Evolutionary conservation across 2,888 invertebrate genomes (phyloP), one percentile per base, ranked within the genome.

Genomic region (Caenorhabditis wallacei): DNA sequence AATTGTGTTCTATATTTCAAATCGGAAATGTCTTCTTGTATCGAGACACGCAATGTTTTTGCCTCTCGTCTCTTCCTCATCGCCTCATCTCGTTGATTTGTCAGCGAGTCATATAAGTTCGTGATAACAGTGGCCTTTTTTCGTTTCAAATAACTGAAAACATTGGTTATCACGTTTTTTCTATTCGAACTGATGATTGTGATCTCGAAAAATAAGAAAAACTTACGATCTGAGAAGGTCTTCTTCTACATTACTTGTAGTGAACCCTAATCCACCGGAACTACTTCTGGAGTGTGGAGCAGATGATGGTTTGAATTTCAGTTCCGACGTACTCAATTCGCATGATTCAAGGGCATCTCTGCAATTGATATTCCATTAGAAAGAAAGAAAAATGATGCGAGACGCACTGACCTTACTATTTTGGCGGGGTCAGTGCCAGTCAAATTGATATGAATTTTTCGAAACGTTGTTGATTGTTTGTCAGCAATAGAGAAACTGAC

Each of bases 1-100:
- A 85, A 59, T n/a, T 89, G 88, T 8, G 91, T 91, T 53, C 87
- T 84, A 46, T 84, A 80, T 56, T 88, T 88, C 48, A 91, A 61
- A 57, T 90, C 88, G 40, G 86, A 84, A 43, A 91, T 87, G 59
- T 90, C 90, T 54, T 90, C 89, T 24, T 89, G 83, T 30, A 91
- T 79, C 43, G 88, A 82, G 16, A 88, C 81, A 30, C 78, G 83
- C 13, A 85, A 82, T 10, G 78, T 80, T 78, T 85, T 78, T 8
- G 82, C 81, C 11, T 82, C 84, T 53, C 87, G 84, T 35, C 79
- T 70, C 68, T 86, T 86, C 68, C 85, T 82, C 53, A 89, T 70
- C 11, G 90, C 91, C 40, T 88, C 87, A 11, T 85, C 87, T 37
- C 91, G 82, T 37, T 84, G 57, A 30, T 76, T 81, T 7, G 78